Evolutionary conservation across 2,797 vertebrate species (phyloP), one percentile per base, ranked within the genome.

Genomic region (Malurus leucopterus): DNA sequence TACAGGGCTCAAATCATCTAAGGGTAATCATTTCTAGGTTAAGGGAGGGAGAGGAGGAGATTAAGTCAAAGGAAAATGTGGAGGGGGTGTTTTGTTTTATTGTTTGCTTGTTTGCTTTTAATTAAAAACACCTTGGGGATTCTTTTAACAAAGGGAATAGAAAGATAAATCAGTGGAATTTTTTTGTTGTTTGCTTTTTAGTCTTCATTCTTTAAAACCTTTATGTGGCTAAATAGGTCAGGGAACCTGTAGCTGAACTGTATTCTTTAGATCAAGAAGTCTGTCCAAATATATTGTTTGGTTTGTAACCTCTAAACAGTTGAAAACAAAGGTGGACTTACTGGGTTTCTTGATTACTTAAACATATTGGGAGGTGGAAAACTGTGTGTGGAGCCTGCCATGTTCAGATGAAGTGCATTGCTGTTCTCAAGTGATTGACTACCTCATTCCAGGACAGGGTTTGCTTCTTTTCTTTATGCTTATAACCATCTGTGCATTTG

Each of bases 101-200:
- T 95, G 89, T 94, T 95, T 95, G 83, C 88, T 95, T 91, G 92
- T 94, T 94, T 93, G 77, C 61, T 91, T 94, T 93, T 93, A 94
- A 93, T 93, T 95, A 95, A 94, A 90, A 94, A 73, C 77, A 90
- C 80, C 77, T 89, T 92, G 83, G 47, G 84, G 87, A 93, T 84
- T 92, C 72, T 86, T 94, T 80, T 93, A 86, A 93, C 92, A 93
- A 95, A 94, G 91, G 58, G 88, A 54, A 41, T 23, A 89, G 68
- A 92, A 91, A 90, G 89, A 91, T 90, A 95, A 87, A 91, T 93
- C 74, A 40, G 83, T 92, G 61, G 30, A 76, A 24, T 86, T 92
- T 73, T 69, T 84, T 59, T 70, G 57, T 73, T 77, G 54, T 15
- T 54, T 91, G 62, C 75, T 83, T 91, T 88, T 92, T 82, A 92